Conservation (phyloP, 2,797 vertebrate genomes). For the Spondyliosoma cantharus region DNA sequence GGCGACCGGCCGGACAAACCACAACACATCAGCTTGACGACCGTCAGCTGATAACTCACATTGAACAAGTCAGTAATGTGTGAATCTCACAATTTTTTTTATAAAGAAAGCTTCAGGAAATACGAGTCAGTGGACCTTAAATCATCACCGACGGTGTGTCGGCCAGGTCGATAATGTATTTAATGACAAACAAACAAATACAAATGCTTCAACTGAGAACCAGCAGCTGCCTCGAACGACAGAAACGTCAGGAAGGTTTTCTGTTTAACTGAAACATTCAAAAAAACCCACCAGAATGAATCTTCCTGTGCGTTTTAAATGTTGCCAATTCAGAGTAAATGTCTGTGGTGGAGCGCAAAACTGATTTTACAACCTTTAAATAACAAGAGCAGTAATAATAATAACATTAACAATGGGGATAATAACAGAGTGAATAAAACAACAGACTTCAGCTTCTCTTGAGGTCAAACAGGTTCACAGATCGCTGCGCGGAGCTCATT, state of each 20-base stretch:
- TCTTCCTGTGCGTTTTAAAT: not conserved
- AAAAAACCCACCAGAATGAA: not conserved
- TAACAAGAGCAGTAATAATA: not conserved
- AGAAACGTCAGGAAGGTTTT: not conserved
- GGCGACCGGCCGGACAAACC: too few species aligned
- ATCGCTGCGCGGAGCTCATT: not conserved
- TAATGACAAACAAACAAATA: not conserved
- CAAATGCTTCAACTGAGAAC: not conserved
- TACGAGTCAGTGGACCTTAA: not conserved
- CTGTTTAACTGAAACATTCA: not conserved
- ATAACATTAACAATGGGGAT: not conserved
- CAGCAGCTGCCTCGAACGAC: not conserved
- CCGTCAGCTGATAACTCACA: too few species aligned
- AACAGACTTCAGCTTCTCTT: not conserved
- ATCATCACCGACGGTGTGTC: not conserved
- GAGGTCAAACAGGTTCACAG: not conserved
- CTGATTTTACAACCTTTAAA: not conserved
- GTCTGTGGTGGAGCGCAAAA: not conserved
- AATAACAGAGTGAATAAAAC: not conserved
- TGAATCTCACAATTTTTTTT: too few species aligned
- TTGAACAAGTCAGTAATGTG: too few species aligned
- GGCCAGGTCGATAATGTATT: too few species aligned
- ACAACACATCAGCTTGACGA: too few species aligned
- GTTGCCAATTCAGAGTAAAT: not conserved
- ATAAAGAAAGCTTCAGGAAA: not conserved